A percentile compares a stretch with the other conserved stretches of the same genome.
Conservation (phyloP, 2,113 vertebrate species). For the Bos indicus region DNA sequence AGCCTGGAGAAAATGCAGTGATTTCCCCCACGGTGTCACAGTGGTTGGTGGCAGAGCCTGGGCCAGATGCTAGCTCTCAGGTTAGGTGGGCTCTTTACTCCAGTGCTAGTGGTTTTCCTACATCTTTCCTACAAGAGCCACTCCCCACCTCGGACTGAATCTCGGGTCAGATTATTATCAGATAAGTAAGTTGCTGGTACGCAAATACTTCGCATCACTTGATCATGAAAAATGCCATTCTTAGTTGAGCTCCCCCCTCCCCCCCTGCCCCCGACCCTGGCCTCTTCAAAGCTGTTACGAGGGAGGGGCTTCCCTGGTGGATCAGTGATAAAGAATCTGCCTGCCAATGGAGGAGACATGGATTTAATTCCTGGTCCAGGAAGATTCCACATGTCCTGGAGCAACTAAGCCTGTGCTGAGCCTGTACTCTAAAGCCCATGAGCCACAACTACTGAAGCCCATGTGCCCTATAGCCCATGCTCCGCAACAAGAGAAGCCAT, state of each 20-base stretch:
- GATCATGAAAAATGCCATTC: background rate
- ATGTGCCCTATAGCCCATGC: background rate
- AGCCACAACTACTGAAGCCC: background rate
- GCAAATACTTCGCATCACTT: background rate
- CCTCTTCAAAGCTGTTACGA: background rate
- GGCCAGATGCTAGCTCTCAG: background rate
- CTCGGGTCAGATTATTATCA: background rate
- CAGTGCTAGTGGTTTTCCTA: background rate
- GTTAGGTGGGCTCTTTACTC: background rate
- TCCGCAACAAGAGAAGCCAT: background rate
- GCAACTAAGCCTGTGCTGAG: background rate
- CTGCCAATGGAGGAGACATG: background rate
- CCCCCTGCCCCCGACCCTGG: rapidly evolving
- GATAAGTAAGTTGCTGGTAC: background rate
- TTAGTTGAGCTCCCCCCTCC: background rate
- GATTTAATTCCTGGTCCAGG: background rate
- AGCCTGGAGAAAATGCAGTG: background rate
- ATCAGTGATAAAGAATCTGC: background rate
- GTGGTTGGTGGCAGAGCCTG: rapidly evolving
- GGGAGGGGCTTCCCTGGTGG: background rate
- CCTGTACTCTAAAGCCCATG: background rate
- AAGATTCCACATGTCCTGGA: background rate
- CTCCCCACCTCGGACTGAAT: background rate
- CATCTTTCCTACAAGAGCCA: background rate
- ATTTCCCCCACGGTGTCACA: background rate